Evolutionary conservation across 1,140 invertebrate species (phyloP), one percentile per base, ranked within the genome.

Genomic region (Paraescarpia echinospica): DNA sequence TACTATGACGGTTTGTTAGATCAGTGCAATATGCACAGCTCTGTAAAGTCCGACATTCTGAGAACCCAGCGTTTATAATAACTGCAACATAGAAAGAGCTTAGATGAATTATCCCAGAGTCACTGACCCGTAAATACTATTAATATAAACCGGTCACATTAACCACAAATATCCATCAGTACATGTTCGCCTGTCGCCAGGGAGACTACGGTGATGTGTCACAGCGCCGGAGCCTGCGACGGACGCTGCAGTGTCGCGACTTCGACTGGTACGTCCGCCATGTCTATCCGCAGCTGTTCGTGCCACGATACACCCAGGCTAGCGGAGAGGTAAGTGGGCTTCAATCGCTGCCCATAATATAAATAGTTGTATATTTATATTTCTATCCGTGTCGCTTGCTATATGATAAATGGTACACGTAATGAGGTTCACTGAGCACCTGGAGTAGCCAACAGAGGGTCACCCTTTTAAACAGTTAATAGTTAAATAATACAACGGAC

Each of bases 261-360:
- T 99, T 99, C 95, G 97, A 97, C 91, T 99, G 99, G 99, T 99
- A 99, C 96, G 96, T 99, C 92, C 97, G 98, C 34, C 98, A 98
- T 95, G 97, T 99, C 34, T 99, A 99, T 96, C 99, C 99, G 27
- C 98, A 92, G 98, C 97, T 98, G 97, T 93, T 98, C 0, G 93
- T 96, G n/a, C 95, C 96, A 0, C 48, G 93, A 12, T 94, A 96
- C 51, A 94, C 99, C 41, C 99, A 95, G 14, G 95, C 95, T 90
- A 95, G 94, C 93, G 95, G 95, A 92, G 95, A 96, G 94, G 96
- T 96, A 94, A 95, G 93, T 12, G 9, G 12, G 22, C 59, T 59
- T 91, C n/a, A 2, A 22, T 4, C 35, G 18, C 35, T 91, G 34
- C 12, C 35, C 34, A 22, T 9, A n/a, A n/a, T n/a, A n/a, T n/a